Evolutionary conservation across 2,113 vertebrate species (phyloP), one percentile per base, ranked within the genome.

Genomic region (Pionites leucogaster): DNA sequence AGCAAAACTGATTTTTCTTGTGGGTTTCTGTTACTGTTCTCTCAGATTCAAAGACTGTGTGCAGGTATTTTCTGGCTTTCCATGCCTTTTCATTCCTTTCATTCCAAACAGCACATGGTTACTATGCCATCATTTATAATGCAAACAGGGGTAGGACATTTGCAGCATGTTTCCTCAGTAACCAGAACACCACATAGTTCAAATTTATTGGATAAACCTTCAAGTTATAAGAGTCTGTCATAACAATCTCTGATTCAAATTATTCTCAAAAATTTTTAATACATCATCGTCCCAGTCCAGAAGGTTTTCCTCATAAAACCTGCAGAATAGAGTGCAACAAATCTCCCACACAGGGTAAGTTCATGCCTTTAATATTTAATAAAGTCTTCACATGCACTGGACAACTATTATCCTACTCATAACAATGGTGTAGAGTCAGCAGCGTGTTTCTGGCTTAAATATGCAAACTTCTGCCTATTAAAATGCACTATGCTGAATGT

Each of bases 301-400:
- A 79, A 75, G 8, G 4, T 49, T 88, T 91, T 70, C 11, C 13
- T 86, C 11, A 67, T 63, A 78, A 81, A 91, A 44, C 16, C 12
- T 57, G 8, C 33, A 69, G 64, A 95, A 72, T 2, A 83, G 14
- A 53, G 14, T 53, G 19, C 17, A 14, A 14, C 28, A 85, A 74
- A 1, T 2, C 23, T 24, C 8, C 0, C 42, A 53, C 13, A 17
- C 2, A 24, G 18, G 3, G 3, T 28, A 75, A 60, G 17, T 33
- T 93, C 18, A 70, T 65, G 20, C 2, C 33, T 33, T 79, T 71
- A 55, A 9, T 69, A 82, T 75, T 91, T 90, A 71, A 85, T 46
- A 72, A 53, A n/a, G 28, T 70, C 41, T 86, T 71, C 5, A 5
- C 17, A n/a, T 68, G 10, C 4, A 50, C 9, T 53, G 24, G 57